Conservation (phyloP, 1,140 invertebrate species). For the Atopsyche davidsoni region DNA sequence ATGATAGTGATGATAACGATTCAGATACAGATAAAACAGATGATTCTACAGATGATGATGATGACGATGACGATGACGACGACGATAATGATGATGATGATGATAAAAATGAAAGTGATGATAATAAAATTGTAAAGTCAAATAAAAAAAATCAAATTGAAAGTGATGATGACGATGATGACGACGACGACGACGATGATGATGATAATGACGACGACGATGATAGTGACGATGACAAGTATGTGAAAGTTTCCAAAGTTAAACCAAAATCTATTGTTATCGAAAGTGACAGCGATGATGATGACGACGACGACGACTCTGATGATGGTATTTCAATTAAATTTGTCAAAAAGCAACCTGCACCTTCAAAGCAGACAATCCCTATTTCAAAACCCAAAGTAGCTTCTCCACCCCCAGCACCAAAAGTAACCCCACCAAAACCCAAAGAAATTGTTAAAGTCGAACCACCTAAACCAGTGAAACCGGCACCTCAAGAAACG, state of each 20-base stretch:
- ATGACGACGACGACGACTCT: no score
- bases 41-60: not conserved
- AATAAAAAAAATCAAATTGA: slow-evolving; percentile 9
- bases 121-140: no score
- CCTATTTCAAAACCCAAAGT: not conserved
- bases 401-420: not conserved
- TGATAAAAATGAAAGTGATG: slow-evolving; percentile 13
- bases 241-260: not conserved
- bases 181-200: slow-evolving; percentile 28
- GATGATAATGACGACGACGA: not conserved
- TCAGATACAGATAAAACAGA: slow-evolving; percentile 10
- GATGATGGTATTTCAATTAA: no score
- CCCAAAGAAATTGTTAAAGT: no score
- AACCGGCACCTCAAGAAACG: slow-evolving; percentile 4
- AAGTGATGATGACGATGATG: slow-evolving; percentile 18
- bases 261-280: not conserved
- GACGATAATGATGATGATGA: slow-evolving; percentile 23
- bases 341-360: no score
- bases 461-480: slow-evolving; percentile 4
- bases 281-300: not conserved
- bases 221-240: not conserved
- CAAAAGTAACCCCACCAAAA: slow-evolving; percentile 9
- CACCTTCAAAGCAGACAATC: not conserved
- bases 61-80: slow-evolving; percentile 19
- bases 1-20: slow-evolving; percentile 14